phyloP scores from a whole-genome alignment of 1,140 invertebrate species.

The Heliconius himera region DNA sequence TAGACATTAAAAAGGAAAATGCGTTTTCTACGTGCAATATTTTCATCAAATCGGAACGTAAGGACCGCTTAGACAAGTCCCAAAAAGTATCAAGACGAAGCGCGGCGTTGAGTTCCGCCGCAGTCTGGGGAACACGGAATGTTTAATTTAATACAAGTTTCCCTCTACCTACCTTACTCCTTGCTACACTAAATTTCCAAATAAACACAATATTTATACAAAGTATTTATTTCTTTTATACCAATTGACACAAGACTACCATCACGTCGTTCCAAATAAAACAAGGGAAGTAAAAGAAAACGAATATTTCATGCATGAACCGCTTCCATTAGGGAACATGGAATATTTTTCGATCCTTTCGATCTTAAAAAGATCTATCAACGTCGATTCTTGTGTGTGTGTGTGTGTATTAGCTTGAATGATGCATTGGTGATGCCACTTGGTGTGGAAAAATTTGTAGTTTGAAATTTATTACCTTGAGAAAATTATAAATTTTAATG shows the following conservation, averaged over 20 bases:
- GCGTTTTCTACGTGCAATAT: too few species aligned
- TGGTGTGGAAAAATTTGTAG: neutral
- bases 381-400: neutral
- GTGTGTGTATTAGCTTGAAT: neutral
- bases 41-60: too few species aligned
- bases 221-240: neutral
- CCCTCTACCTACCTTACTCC: too few species aligned
- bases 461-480: too few species aligned
- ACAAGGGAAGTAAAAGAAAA: neutral
- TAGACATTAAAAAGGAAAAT: too few species aligned
- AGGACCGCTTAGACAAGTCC: too few species aligned
- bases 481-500: too few species aligned
- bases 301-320: neutral
- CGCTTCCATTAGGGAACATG: constrained; percentile 1
- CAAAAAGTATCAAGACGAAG: too few species aligned
- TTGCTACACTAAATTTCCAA: too few species aligned
- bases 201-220: neutral
- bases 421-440: neutral
- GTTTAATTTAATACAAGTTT: too few species aligned
- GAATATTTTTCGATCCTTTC: neutral
- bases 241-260: neutral
- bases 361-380: constrained; percentile 1
- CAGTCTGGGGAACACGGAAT: too few species aligned
- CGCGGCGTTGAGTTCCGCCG: too few species aligned
- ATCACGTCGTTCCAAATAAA: neutral